Conservation (phyloP, 2,888 invertebrate genomes). For the Ryuthela nishihirai region DNA sequence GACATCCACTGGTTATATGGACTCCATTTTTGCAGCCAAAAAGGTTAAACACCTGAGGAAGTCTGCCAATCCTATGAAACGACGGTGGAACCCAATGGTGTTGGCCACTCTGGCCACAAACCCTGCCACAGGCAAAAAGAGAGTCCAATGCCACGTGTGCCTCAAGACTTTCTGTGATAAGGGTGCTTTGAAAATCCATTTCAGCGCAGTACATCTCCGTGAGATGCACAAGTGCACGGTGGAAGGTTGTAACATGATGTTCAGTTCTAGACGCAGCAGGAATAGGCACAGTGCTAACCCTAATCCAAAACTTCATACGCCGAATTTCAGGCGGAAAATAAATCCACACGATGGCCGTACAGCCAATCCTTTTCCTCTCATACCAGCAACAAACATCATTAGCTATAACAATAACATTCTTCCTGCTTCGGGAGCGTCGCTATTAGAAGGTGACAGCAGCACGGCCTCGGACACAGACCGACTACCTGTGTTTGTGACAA, state of each 20-base stretch:
- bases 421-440: conserved; percentile 6
- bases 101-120: conserved; percentile 82
- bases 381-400: conserved; percentile 21
- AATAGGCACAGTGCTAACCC: conserved; percentile 98
- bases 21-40: conserved; percentile 44
- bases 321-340: conserved; percentile 86
- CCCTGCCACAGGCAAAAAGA: conserved; percentile 89
- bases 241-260: conserved; percentile 99
- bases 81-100: conserved; percentile 52
- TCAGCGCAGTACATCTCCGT: conserved; percentile 94
- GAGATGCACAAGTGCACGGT: conserved; percentile 99
- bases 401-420: conserved; percentile 21
- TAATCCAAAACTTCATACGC: conserved; percentile 95
- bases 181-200: conserved; percentile 98
- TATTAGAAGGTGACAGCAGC: conserved; percentile 21
- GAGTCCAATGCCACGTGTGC: conserved; percentile 97
- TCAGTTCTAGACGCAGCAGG: conserved; percentile 89
- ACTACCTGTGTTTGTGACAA: not conserved
- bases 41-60: conserved; percentile 52
- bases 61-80: conserved; percentile 52
- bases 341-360: conserved; percentile 91
- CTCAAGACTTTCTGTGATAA: conserved; percentile 99
- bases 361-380: conserved; percentile 71
- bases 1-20: conserved; percentile 26
- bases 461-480: conserved; percentile 20